phyloP scores from a whole-genome alignment of 2,113 vertebrate species.

The Erythrocebus patas region DNA sequence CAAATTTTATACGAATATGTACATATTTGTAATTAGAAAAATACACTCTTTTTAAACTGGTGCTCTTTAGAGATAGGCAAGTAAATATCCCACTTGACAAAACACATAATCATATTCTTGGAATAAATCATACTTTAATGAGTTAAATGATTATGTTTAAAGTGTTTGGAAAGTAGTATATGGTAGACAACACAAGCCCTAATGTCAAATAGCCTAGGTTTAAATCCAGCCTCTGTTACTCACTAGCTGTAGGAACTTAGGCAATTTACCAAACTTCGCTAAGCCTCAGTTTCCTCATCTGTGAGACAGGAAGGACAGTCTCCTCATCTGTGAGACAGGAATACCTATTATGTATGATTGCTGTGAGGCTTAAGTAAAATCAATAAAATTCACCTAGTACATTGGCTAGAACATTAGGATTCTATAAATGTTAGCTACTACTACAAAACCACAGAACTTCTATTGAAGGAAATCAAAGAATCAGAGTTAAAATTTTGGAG shows the following conservation, averaged over 20 bases:
- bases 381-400: neutral
- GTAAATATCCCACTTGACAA: neutral
- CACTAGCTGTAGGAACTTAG: neutral
- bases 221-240: neutral
- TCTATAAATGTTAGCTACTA: neutral
- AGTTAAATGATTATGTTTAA: neutral
- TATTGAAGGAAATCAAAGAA: constrained; percentile 2
- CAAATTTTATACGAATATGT: neutral
- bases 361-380: neutral
- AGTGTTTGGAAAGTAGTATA: neutral
- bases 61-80: neutral
- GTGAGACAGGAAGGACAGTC: neutral
- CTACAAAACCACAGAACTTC: neutral
- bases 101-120: neutral
- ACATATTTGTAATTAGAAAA: neutral
- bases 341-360: neutral
- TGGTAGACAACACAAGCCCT: neutral
- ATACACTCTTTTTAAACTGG: neutral
- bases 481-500: neutral
- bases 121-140: neutral
- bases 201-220: neutral
- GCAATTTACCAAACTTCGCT: neutral
- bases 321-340: no score
- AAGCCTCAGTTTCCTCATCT: neutral
- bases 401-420: neutral